Percentiles rank a stretch among this genome's conserved stretches.
phyloP scores from a whole-genome alignment of 2,113 vertebrate genomes.

The Benitochromis conjunctus region DNA sequence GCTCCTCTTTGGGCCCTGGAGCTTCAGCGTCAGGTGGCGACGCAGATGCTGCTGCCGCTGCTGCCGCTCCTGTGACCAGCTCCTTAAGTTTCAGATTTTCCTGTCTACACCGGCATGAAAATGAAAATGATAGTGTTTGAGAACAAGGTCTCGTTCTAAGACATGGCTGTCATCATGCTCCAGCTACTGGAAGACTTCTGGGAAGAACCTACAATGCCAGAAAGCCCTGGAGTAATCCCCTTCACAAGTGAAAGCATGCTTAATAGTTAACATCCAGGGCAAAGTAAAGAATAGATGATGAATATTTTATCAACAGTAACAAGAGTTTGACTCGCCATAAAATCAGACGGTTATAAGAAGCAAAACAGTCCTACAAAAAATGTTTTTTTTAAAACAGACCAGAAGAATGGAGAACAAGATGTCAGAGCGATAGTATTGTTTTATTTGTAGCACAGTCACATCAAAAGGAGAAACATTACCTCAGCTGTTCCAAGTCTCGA shows the following conservation, averaged over 20 bases:
- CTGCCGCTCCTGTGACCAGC: conserved; percentile 76
- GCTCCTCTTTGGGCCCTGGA: conserved; percentile 68
- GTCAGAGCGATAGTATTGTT: background rate
- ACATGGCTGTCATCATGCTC: background rate
- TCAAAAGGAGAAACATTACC: conserved; percentile 69
- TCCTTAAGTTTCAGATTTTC: conserved; percentile 93
- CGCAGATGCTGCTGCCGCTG: background rate
- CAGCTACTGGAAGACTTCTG: conserved; percentile 5
- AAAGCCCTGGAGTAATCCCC: conserved; percentile 11
- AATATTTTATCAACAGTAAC: background rate
- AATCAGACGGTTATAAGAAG: background rate
- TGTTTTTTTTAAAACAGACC: background rate
- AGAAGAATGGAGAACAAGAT: background rate
- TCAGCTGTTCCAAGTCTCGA: conserved; percentile 86
- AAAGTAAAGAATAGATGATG: background rate
- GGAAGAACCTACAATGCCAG: conserved; percentile 64
- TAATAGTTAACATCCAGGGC: background rate
- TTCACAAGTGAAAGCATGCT: conserved; percentile 36
- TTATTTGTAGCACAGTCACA: background rate
- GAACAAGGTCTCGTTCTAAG: background rate
- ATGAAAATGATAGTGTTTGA: conserved; percentile 20
- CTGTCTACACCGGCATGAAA: conserved; percentile 66
- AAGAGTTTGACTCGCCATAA: background rate
- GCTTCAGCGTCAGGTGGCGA: conserved; percentile 61
- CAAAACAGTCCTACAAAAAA: background rate